Evolutionary conservation across 2,797 vertebrate genomes (phyloP).

Genomic region (Gallirallus australis): DNA sequence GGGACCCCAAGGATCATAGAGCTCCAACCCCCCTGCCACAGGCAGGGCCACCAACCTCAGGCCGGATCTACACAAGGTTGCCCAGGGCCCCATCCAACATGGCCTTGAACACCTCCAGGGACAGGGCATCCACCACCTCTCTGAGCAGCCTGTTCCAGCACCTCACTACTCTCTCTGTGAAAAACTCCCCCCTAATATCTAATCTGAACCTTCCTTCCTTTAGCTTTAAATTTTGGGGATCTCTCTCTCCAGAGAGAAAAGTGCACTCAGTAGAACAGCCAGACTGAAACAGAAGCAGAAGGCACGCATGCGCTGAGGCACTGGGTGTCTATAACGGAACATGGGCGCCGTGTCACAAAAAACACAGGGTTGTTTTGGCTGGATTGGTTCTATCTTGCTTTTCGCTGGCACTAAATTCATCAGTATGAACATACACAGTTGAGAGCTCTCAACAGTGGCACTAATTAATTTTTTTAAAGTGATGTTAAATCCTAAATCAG

Average conservation of each 20-base stretch:
- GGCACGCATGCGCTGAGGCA: not conserved
- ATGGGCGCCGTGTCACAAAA: not conserved
- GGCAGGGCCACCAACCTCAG: no score
- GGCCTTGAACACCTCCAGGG: no score
- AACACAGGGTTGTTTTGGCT: not conserved
- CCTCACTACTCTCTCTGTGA: no score
- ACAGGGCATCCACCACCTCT: no score
- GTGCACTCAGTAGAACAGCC: not conserved
- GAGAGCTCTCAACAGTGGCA: slow-evolving; percentile 8
- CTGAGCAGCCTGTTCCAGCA: no score
- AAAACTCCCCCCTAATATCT: no score
- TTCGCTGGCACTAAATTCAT: not conserved
- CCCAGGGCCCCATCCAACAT: no score
- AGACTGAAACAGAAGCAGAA: not conserved
- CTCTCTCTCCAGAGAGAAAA: not conserved
- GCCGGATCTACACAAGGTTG: no score
- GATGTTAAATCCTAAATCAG: slow-evolving; percentile 35
- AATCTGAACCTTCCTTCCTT: no score
- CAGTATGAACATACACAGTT: not conserved
- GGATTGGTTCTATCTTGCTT: not conserved
- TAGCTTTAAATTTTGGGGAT: not conserved
- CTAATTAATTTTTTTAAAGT: slow-evolving; percentile 28
- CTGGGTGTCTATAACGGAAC: not conserved
- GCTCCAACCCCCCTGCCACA: no score
- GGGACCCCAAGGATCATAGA: no score